Base-by-base conservation (phyloP, 2,797 vertebrate genomes). In the Discoglossus pictus region DNA sequence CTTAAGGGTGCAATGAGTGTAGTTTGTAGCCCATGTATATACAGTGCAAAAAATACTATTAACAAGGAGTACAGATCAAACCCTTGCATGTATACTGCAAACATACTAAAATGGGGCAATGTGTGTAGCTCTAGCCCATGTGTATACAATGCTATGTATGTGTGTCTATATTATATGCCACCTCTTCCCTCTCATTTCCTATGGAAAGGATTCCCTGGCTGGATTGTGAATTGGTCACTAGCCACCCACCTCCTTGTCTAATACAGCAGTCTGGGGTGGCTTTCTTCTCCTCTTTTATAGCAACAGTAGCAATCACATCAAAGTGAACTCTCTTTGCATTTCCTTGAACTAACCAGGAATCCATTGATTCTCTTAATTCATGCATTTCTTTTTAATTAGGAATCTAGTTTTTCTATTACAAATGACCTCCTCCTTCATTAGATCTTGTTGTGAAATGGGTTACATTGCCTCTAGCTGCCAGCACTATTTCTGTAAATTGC, bases 401-500 rank as follows among this genome's bases (percentile, higher is more conserved):
- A 86, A 84, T 86, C 84, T 84, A 82, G 85, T 85, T 48, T 86
- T 87, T 84, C 76, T 84, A 76, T 76, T 85, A 87, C 84, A 89
- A 88, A 89, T 85, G 86, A 80, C 83, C 82, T 87, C 83, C 80
- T 79, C 87, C 17, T 88, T 86, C 83, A 90, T 89, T 88, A 84
- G 85, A 82, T n/a, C n/a, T n/a, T n/a, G n/a, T n/a, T n/a, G n/a
- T n/a, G n/a, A n/a, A n/a, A n/a, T n/a, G 82, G 84, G 83, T 81
- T 85, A 81, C 89, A 15, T 90, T 86, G 86, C 90, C 87, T 87
- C 84, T 82, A 89, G 87, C 86, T 86, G 89, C 81, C 83, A 87
- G 79, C 90, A 87, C 86, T 87, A 88, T 90, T 89, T 89, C 86
- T 86, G 87, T 87, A 90, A 92, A 94, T 94, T 93, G 91, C 90